phyloP scores from a whole-genome alignment of 2,888 invertebrate genomes.

The Hirudinaria manillensis region DNA sequence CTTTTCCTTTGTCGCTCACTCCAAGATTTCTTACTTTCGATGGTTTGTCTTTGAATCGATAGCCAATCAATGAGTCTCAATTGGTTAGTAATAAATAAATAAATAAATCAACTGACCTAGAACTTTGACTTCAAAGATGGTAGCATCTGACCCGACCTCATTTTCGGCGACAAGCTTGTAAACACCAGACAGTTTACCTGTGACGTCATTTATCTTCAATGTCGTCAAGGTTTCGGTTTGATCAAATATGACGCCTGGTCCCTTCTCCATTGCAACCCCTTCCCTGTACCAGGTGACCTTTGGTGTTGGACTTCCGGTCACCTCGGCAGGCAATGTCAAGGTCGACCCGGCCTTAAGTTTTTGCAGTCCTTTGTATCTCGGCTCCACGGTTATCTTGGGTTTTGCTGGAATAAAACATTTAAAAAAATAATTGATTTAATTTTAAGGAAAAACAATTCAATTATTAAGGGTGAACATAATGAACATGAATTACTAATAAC shows the following conservation, averaged over 20 bases:
- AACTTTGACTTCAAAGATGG: constrained; percentile 36
- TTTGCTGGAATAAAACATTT: constrained; percentile 22
- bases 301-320: constrained; percentile 47
- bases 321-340: constrained; percentile 35
- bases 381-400: constrained; percentile 38
- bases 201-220: constrained; percentile 33
- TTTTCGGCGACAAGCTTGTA: constrained; percentile 41
- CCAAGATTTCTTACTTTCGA: constrained; percentile 40
- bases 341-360: constrained; percentile 38
- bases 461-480: not conserved
- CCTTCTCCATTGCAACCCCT: constrained; percentile 25
- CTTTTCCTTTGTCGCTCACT: constrained; percentile 35
- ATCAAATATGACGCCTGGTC: constrained; percentile 31
- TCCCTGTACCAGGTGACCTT: constrained; percentile 46
- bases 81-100: constrained; percentile 2
- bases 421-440: not conserved
- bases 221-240: constrained; percentile 24
- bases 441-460: not conserved
- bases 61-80: not conserved
- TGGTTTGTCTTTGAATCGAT: constrained; percentile 40
- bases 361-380: constrained; percentile 30
- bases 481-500: not conserved
- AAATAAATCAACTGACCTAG: constrained; percentile 33
- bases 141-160: constrained; percentile 63
- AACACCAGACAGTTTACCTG: constrained; percentile 35